phyloP scores from a whole-genome alignment of 1,140 invertebrate genomes.

The Drosophila triauraria region DNA sequence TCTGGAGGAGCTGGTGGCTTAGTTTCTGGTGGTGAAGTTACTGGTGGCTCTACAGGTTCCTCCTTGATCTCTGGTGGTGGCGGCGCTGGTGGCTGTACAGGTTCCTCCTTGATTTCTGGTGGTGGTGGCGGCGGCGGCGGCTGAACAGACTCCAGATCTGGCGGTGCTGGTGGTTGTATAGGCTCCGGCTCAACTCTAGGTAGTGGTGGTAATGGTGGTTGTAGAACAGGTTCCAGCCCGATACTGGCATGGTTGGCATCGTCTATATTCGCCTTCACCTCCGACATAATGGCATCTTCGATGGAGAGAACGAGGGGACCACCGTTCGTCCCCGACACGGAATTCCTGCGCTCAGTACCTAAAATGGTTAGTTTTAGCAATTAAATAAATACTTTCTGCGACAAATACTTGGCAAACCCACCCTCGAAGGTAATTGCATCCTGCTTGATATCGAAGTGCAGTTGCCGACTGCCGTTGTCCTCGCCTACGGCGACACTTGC shows the following conservation, averaged over 20 bases:
- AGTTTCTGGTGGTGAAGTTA: background rate
- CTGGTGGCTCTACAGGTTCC: background rate
- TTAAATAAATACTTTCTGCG: background rate
- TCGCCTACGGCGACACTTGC: background rate
- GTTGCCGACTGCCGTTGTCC: conserved; percentile 32
- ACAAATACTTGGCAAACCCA: background rate
- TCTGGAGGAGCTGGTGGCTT: background rate
- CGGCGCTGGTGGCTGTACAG: conserved; percentile 28
- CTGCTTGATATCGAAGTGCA: conserved; percentile 84
- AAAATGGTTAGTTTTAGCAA: background rate
- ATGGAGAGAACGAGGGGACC: conserved; percentile 39
- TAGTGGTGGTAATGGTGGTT: conserved; percentile 2
- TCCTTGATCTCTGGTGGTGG: conserved; percentile 17
- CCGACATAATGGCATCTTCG: conserved; percentile 74
- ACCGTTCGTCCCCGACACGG: conserved; percentile 33
- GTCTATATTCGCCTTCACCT: conserved; percentile 64
- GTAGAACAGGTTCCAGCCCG: conserved; percentile 3
- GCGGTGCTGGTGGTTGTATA: conserved; percentile 10
- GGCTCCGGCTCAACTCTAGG: background rate
- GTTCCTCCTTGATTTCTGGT: background rate
- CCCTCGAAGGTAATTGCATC: conserved; percentile 84
- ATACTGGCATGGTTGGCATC: conserved; percentile 43
- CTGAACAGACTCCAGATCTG: no score
- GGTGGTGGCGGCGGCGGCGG: no score
- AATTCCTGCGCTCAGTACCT: conserved; percentile 79